Evolutionary conservation across 1,140 invertebrate species (phyloP), one percentile per base, ranked within the genome.

Genomic region (Aricia agestis): DNA sequence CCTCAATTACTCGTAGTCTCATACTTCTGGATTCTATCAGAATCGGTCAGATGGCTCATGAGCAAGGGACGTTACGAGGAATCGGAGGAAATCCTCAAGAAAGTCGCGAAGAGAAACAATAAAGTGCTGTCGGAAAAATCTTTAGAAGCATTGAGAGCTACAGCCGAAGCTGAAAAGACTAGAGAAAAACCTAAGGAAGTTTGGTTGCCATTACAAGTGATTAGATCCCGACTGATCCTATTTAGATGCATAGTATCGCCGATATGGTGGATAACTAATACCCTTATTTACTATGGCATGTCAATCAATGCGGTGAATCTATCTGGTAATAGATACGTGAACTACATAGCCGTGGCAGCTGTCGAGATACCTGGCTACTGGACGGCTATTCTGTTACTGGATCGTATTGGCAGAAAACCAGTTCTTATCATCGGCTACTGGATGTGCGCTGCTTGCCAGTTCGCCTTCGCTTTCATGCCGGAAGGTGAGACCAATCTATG

Each of bases 251-350:
- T 94, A 1, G 93, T 94, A 18, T 94, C 95, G 41, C 95, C 93
- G 10, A 93, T 95, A 74, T 96, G 93, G 90, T 97, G 95, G 95
- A 92, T 95, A 1, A 94, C 95, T 0, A 94, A 94, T 73, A 94
- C 95, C 0, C 93, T 97, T 70, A 93, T 97, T 0, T 97, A 97
- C 81, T 97, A 97, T 78, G 97, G 96, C 1, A 87, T 98, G 68
- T 95, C 95, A 0, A 93, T 97, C n/a, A 97, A 97, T 79, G 94
- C 96, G 0, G 95, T 96, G 3, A 94, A 95, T 66, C 88, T 97
- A 36, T 94, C 93, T 25, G 96, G 96, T 0, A 94, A 92, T 67
- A 71, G 92, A 68, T 96, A 96, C 82, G 78, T 94, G 31, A 95
- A 95, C 80, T 96, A 95, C 76, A 94, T 95, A n/a, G 91, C 94